Conservation (phyloP, 2,113 vertebrate species). For the Ptilorrhoa leucosticta region DNA sequence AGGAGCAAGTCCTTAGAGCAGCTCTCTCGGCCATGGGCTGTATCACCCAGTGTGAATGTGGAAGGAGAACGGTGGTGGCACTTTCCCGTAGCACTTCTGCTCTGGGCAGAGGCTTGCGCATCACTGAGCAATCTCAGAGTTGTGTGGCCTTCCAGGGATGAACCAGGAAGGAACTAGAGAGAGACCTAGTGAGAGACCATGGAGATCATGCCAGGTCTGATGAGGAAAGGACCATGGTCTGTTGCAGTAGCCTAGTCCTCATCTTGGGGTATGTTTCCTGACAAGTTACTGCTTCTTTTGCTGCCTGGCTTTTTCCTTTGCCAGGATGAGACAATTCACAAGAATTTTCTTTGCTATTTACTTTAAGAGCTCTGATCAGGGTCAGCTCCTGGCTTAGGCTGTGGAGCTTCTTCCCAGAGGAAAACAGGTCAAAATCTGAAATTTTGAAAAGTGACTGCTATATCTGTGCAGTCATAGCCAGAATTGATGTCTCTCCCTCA, state of each 20-base stretch:
- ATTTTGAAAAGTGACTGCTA: background rate
- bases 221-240: background rate
- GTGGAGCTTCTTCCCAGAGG: background rate
- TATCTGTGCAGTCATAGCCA: background rate
- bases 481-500: background rate
- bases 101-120: background rate
- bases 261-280: background rate
- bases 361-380: background rate
- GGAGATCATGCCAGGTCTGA: background rate
- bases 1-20: background rate
- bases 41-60: accelerated
- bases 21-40: accelerated
- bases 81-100: background rate
- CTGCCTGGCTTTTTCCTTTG: background rate
- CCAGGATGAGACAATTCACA: accelerated
- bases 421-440: background rate
- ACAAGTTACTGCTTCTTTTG: background rate
- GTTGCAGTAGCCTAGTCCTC: background rate
- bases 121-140: background rate
- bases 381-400: background rate
- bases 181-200: too few relatives aligned
- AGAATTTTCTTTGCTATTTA: background rate
- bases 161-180: background rate
- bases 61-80: background rate
- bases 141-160: background rate